Percentiles rank a stretch among this genome's conserved stretches.
Evolutionary conservation across 2,888 invertebrate genomes (phyloP).

Genomic region (Tenthredo amoena): DNA sequence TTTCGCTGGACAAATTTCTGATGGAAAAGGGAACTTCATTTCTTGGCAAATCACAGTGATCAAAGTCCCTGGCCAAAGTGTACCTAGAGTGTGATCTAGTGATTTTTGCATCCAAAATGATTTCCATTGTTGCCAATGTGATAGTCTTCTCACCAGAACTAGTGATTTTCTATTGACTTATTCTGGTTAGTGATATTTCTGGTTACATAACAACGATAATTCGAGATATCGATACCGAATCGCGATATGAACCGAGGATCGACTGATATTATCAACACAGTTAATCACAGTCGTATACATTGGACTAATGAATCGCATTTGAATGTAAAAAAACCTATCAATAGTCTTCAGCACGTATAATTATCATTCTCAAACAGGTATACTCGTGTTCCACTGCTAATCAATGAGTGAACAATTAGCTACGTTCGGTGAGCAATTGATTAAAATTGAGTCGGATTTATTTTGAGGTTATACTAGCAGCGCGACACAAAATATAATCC

Average conservation of each 20-base stretch:
- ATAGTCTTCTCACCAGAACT: neutral
- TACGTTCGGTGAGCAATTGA: neutral
- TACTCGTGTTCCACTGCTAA: neutral
- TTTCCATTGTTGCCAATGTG: neutral
- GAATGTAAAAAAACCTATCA: neutral
- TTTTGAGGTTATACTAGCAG: constrained; percentile 6
- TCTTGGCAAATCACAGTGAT: too few species aligned
- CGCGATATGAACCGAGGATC: neutral
- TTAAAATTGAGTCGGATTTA: neutral
- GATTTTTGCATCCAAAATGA: neutral
- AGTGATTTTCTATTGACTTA: neutral
- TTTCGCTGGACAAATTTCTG: neutral
- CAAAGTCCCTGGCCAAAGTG: too few species aligned
- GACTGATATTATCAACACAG: neutral
- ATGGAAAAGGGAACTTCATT: too few species aligned
- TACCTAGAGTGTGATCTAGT: neutral
- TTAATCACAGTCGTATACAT: neutral
- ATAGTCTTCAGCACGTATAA: neutral
- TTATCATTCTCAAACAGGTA: neutral
- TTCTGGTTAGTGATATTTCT: neutral
- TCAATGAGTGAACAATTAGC: neutral
- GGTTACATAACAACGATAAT: neutral
- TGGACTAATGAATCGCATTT: neutral
- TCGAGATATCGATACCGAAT: neutral
- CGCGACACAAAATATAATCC: neutral